Percentiles rank a stretch among this genome's conserved stretches.
Conservation (phyloP, 2,113 vertebrate genomes). For the Xenopus laevis region DNA sequence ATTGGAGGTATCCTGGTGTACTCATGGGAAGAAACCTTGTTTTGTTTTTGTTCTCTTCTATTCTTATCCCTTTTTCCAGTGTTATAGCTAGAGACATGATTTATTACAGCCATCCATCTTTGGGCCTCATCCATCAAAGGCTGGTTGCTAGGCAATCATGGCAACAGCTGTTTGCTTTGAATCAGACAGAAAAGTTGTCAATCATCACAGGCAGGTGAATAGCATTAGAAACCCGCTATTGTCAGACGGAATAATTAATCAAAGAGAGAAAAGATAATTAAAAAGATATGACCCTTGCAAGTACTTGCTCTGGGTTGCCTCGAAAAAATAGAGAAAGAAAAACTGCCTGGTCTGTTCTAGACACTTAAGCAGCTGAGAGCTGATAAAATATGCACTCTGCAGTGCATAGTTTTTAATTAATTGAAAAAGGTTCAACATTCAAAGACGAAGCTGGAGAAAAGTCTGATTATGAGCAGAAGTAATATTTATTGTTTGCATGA, state of each 20-base stretch:
- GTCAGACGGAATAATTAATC: slow-evolving; percentile 99
- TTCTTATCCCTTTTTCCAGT: slow-evolving; percentile 66
- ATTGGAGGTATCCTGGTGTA: slow-evolving; percentile 67
- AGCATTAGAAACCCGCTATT: slow-evolving; percentile 96
- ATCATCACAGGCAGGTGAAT: slow-evolving; percentile 99
- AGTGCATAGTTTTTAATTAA: slow-evolving; percentile 89
- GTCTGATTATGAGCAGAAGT: slow-evolving; percentile 78
- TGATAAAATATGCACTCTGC: slow-evolving; percentile 85
- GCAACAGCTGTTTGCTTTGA: slow-evolving; percentile 99
- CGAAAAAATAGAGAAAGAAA: slow-evolving; percentile 66
- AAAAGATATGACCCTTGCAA: slow-evolving; percentile 99
- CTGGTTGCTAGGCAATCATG: slow-evolving; percentile 99
- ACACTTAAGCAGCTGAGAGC: slow-evolving; percentile 82
- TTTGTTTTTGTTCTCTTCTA: slow-evolving; percentile 84
- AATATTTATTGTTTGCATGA: slow-evolving; percentile 81
- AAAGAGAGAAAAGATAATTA: slow-evolving; percentile 99
- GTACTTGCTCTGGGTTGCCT: slow-evolving; percentile 92
- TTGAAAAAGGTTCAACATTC: slow-evolving; percentile 88
- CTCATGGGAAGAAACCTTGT: slow-evolving; percentile 78
- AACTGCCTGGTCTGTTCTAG: slow-evolving; percentile 78
- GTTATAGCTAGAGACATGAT: slow-evolving; percentile 98
- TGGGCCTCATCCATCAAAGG: slow-evolving; percentile 97
- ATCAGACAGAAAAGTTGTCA: slow-evolving; percentile 99
- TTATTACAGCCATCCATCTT: slow-evolving; percentile 99
- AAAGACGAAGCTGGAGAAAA: slow-evolving; percentile 72